Base-by-base conservation (phyloP, 2,113 vertebrate species). In the Abramis brama region DNA sequence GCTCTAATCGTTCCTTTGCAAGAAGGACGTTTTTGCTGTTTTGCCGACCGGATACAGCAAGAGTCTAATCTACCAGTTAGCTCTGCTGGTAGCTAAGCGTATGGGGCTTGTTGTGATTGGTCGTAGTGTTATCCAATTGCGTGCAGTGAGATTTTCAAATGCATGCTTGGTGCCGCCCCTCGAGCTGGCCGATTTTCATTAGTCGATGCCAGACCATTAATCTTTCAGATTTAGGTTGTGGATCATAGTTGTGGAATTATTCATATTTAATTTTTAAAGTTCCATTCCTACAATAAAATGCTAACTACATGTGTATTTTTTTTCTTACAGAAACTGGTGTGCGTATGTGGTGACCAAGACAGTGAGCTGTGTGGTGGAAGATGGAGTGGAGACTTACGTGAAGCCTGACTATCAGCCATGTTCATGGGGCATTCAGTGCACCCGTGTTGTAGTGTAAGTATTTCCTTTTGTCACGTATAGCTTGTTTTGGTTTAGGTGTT, bases 381-480 rank as follows among this genome's bases (percentile, higher is more conserved):
- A 99, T 8, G 98, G 98, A 9, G 96, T 96, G 6, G 97, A 98
- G 90, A 97, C 97, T 43, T 96, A 96, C 2, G 93, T 99, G 86
- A 97, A 97, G 91, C 95, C 97, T 0, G 97, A 98, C 62, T 98
- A 98, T 85, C 98, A 98, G 87, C 97, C 97, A 1, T 99, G 98
- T 47, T 84, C 87, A 86, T 99, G 98, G 98, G 97, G 97, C 47
- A 90, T 94, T 19, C 97, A 97, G 90, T 99, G 98, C 86, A 91
- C 95, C 62, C 95, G 96, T 0, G 92, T 95, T 68, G 93, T 99
- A 85, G 91, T 91, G 98, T 99, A 88, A 97, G 97, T 95, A 89
- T 68, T 45, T 50, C 30, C 43, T 3, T 15, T 59, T 57, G 2
- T 21, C 55, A 57, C 0, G 2, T 21, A 57, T 57, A 57, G 17